Evolutionary conservation across 2,888 invertebrate genomes (phyloP).

Genomic region (Trisateles emortualis): DNA sequence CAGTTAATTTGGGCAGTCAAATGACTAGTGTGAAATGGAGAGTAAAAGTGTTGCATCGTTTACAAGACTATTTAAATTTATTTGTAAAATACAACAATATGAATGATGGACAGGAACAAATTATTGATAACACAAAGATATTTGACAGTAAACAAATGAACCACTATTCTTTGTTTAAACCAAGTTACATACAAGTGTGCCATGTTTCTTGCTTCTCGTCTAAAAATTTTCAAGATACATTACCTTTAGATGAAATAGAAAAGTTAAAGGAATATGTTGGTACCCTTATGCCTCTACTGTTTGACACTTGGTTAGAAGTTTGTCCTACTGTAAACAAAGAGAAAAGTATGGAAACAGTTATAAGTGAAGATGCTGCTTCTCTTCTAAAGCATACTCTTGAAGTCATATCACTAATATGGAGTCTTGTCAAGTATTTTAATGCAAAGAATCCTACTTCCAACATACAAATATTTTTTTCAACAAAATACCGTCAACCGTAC

Average conservation of each 20-base stretch:
- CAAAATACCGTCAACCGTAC: slow-evolving; percentile 84
- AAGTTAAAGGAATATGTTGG: slow-evolving; percentile 88
- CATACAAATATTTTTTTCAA: slow-evolving; percentile 81
- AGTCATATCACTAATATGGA: slow-evolving; percentile 88
- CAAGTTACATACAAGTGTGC: slow-evolving; percentile 67
- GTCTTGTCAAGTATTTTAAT: slow-evolving; percentile 68
- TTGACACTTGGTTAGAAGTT: slow-evolving; percentile 95
- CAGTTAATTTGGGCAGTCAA: slow-evolving; percentile 90
- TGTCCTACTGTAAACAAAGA: slow-evolving; percentile 81
- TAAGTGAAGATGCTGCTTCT: slow-evolving; percentile 88
- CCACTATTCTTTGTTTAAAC: slow-evolving; percentile 68
- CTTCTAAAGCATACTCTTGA: slow-evolving; percentile 88
- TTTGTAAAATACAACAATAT: slow-evolving; percentile 67
- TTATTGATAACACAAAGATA: slow-evolving; percentile 44
- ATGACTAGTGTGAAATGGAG: slow-evolving; percentile 93
- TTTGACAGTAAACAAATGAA: slow-evolving; percentile 65
- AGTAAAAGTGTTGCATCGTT: slow-evolving; percentile 90
- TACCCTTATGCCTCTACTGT: slow-evolving; percentile 91
- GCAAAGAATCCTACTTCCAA: slow-evolving; percentile 69
- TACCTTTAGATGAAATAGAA: slow-evolving; percentile 73
- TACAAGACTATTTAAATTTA: slow-evolving; percentile 85
- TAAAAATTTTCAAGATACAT: slow-evolving; percentile 65
- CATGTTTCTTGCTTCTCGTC: slow-evolving; percentile 76
- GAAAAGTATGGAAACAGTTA: slow-evolving; percentile 78
- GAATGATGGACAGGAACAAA: slow-evolving; percentile 39